Conservation (phyloP, 2,888 invertebrate species). For the Andricus quercusramuli region DNA sequence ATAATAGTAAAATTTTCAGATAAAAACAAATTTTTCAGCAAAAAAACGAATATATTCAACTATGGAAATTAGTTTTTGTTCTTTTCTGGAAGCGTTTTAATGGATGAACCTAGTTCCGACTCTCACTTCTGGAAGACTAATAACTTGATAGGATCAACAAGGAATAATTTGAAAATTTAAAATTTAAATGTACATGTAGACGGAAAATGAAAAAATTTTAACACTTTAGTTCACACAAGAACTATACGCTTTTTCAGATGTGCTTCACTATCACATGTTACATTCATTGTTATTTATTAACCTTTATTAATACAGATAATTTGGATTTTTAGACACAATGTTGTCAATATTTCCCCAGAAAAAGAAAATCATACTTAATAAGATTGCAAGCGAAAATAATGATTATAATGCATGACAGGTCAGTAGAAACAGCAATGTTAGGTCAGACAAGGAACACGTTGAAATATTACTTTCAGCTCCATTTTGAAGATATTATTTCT, state of each 20-base stretch:
- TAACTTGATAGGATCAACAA: too few species aligned
- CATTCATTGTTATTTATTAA: neutral
- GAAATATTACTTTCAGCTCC: neutral
- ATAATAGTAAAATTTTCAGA: too few species aligned
- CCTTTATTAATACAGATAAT: neutral
- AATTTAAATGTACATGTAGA: too few species aligned
- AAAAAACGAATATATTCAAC: too few species aligned
- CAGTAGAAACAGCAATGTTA: constrained; percentile 10
- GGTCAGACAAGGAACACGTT: neutral
- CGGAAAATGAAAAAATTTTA: neutral
- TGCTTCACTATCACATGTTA: neutral
- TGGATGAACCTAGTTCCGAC: too few species aligned
- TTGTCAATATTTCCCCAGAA: neutral
- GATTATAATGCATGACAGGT: neutral
- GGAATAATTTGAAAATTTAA: too few species aligned
- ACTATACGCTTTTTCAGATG: neutral
- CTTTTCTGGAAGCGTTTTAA: too few species aligned
- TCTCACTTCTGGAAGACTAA: too few species aligned
- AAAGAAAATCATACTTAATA: neutral
- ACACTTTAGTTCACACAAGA: neutral
- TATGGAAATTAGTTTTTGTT: too few species aligned
- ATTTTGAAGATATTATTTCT: neutral
- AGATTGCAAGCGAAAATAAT: neutral
- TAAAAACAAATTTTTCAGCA: too few species aligned
- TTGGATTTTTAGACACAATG: neutral